Conservation (phyloP, 2,113 vertebrate genomes). For the Thalassarche chlororhynchos region DNA sequence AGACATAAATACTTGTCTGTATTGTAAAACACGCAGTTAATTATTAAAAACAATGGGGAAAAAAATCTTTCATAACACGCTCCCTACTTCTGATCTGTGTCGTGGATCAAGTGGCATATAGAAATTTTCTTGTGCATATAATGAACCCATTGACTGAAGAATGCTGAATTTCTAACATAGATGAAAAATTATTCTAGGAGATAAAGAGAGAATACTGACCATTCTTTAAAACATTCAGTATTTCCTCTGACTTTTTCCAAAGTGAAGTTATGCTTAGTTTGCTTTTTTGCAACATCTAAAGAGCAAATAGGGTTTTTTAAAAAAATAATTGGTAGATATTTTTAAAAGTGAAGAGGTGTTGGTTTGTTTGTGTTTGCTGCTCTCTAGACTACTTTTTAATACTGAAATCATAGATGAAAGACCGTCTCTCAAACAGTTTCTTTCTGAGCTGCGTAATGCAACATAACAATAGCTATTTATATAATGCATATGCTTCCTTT, state of each 20-base stretch:
- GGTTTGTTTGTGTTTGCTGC: not conserved
- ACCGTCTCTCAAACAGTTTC: constrained; percentile 1
- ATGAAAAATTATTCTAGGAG: constrained; percentile 4
- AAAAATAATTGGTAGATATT: not conserved
- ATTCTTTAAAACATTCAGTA: not conserved
- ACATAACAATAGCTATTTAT: constrained; percentile 68
- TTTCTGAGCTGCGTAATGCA: constrained; percentile 52
- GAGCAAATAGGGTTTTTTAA: not conserved
- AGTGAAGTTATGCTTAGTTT: not conserved
- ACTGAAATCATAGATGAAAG: constrained; percentile 4
- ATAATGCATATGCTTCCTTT: constrained; percentile 61
- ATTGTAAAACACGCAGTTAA: constrained; percentile 1
- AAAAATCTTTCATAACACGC: not conserved
- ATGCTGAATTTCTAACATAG: constrained; percentile 23
- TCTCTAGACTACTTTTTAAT: not conserved
- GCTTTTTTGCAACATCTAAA: not conserved
- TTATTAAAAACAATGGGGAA: constrained; percentile 1
- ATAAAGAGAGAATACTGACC: not conserved
- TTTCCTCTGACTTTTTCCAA: constrained; percentile 12
- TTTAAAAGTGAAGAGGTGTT: not conserved
- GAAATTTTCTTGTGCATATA: constrained; percentile 19
- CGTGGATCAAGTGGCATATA: not conserved
- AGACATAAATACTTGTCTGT: not conserved
- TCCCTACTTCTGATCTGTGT: constrained; percentile 43
- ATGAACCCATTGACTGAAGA: not conserved